Evolutionary conservation across 2,888 invertebrate species (phyloP).

Genomic region (Hypomecis punctinalis): DNA sequence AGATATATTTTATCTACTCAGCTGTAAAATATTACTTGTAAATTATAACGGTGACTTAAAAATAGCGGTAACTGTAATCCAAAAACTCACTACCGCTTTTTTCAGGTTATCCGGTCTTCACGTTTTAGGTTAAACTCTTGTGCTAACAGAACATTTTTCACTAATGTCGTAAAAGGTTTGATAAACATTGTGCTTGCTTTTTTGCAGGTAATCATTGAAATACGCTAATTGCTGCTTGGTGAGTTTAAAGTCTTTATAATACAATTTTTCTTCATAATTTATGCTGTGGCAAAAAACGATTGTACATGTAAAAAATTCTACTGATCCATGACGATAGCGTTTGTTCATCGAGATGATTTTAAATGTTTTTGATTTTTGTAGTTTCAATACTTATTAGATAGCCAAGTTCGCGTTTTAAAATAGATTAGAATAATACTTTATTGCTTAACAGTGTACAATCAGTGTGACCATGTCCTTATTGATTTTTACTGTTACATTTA

Average conservation of each 20-base stretch:
- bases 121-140: conserved; percentile 1
- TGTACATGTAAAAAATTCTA: background rate
- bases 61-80: conserved; percentile 1
- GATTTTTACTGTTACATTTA: too few relatives aligned
- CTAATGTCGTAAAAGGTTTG: conserved; percentile 17
- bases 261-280: background rate
- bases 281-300: background rate
- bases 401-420: too few relatives aligned
- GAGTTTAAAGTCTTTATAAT: conserved; percentile 5
- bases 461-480: too few relatives aligned
- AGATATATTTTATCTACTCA: too few relatives aligned
- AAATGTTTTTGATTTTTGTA: too few relatives aligned
- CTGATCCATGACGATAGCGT: background rate
- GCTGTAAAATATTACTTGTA: too few relatives aligned
- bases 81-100: background rate
- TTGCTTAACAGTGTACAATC: too few relatives aligned
- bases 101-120: conserved; percentile 10
- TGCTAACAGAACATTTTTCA: conserved; percentile 18
- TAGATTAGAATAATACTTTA: too few relatives aligned
- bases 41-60: background rate
- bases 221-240: conserved; percentile 20
- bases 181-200: conserved; percentile 27
- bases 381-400: too few relatives aligned
- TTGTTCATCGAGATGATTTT: too few relatives aligned
- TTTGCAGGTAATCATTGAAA: conserved; percentile 32